Percentiles rank a stretch among this genome's conserved stretches.
Evolutionary conservation across 2,888 invertebrate species (phyloP).

Genomic region (Microplitis deprimator): DNA sequence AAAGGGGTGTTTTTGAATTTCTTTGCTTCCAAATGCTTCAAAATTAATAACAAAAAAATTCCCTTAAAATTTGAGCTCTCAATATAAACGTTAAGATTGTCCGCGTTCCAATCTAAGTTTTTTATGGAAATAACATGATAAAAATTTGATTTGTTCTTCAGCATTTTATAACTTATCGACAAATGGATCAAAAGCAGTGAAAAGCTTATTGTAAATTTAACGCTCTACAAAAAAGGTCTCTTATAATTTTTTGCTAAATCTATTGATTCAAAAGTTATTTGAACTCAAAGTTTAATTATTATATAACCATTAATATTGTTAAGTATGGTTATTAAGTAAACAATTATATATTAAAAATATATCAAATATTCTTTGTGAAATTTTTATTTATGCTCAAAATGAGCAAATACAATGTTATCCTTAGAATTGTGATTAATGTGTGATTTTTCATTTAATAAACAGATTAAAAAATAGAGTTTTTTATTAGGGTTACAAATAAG

Average conservation of each 20-base stretch:
- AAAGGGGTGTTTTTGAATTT: not conserved
- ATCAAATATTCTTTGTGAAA: slow-evolving; percentile 1
- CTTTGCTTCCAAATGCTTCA: not conserved
- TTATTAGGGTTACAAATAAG: no score
- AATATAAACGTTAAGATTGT: not conserved
- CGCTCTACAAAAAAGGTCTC: no score
- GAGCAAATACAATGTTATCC: slow-evolving; percentile 11
- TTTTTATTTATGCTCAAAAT: slow-evolving; percentile 17
- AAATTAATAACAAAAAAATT: not conserved
- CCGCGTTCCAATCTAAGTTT: not conserved
- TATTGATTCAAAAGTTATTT: not conserved
- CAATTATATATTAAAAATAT: slow-evolving; percentile 7
- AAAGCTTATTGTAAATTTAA: no score
- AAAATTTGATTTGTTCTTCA: not conserved
- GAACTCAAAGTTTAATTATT: not conserved
- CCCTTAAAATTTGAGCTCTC: not conserved
- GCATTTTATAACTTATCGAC: not conserved
- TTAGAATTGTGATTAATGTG: slow-evolving; percentile 24
- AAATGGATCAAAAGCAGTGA: not conserved
- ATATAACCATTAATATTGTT: not conserved
- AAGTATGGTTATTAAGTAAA: slow-evolving; percentile 15
- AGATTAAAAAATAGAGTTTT: slow-evolving; percentile 1
- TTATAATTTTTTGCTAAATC: no score
- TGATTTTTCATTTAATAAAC: slow-evolving; percentile 18
- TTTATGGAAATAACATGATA: slow-evolving; percentile 1